Evolutionary conservation across 2,797 vertebrate species (phyloP).

Genomic region (Pseudopleuronectes americanus): DNA sequence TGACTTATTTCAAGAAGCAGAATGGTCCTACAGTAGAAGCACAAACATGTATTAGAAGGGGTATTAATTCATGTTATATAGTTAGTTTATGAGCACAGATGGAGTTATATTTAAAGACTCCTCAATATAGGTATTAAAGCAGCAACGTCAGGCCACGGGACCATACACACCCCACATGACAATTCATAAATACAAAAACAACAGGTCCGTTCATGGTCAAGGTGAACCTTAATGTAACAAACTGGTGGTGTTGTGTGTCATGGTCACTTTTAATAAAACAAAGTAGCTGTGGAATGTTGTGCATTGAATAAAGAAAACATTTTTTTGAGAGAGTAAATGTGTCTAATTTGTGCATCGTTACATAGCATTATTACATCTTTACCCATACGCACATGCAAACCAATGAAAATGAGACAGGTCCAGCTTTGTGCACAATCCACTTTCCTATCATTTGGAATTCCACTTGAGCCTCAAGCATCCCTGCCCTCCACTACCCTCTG

Average conservation of each 20-base stretch:
- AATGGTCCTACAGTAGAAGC: neutral
- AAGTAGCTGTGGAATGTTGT: neutral
- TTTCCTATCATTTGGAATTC: conserved; percentile 45
- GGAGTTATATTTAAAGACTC: neutral
- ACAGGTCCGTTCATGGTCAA: neutral
- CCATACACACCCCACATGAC: neutral
- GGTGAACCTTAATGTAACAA: neutral
- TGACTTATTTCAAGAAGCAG: neutral
- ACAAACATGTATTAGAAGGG: neutral
- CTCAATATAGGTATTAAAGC: neutral
- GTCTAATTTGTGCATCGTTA: too few species aligned
- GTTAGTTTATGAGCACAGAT: too few species aligned
- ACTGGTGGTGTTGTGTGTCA: too few species aligned
- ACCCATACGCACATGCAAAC: neutral
- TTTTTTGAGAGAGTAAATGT: too few species aligned
- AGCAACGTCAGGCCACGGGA: neutral
- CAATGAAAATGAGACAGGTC: neutral
- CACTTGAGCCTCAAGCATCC: conserved; percentile 22
- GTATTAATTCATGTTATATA: neutral
- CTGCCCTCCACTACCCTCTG: conserved; percentile 22
- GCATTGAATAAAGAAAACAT: too few species aligned
- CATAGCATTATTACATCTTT: neutral
- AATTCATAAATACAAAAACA: neutral
- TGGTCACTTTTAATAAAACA: neutral
- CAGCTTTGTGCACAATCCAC: conserved; percentile 7